A percentile compares a stretch with the other conserved stretches of the same genome.
Conservation (phyloP, 1,140 invertebrate genomes). For the Drosophila sproati region DNA sequence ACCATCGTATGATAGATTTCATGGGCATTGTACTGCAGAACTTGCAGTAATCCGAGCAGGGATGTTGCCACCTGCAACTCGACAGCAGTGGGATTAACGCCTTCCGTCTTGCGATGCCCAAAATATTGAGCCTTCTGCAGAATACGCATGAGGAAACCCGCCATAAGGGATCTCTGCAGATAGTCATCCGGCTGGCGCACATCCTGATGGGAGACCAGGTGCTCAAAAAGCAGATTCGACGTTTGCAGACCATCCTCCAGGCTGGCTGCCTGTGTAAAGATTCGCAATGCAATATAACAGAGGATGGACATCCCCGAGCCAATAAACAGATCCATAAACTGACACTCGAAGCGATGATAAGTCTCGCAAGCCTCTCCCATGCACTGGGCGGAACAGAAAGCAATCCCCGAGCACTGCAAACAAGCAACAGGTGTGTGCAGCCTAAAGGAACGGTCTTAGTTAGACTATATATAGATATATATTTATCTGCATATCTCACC, state of each 20-base stretch:
- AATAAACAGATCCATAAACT: constrained; percentile 89
- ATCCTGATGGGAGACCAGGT: constrained; percentile 89
- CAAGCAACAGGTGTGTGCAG: constrained; percentile 89
- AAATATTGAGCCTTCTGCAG: constrained; percentile 88
- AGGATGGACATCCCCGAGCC: constrained; percentile 93
- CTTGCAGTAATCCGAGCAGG: constrained; percentile 90
- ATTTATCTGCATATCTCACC: constrained; percentile 83
- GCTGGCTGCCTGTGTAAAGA: constrained; percentile 87
- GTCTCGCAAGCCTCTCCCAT: constrained; percentile 87
- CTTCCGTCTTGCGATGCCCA: constrained; percentile 79
- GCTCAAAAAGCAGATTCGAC: constrained; percentile 84
- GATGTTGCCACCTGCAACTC: constrained; percentile 87
- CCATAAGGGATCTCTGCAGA: constrained; percentile 91
- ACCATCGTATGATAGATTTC: constrained; percentile 92
- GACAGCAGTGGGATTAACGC: constrained; percentile 84
- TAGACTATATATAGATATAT: too few relatives aligned
- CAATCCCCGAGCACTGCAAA: constrained; percentile 89
- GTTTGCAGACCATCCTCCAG: constrained; percentile 83
- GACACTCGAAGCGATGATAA: constrained; percentile 94
- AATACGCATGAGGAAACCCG: constrained; percentile 91
- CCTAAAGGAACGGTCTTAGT: constrained; percentile 66
- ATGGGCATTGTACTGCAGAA: constrained; percentile 95
- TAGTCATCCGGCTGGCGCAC: constrained; percentile 89
- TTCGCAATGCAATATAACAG: constrained; percentile 90
- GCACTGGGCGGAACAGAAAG: constrained; percentile 91